Conservation (phyloP, 2,888 invertebrate genomes). For the Dryobotodes eremita region DNA sequence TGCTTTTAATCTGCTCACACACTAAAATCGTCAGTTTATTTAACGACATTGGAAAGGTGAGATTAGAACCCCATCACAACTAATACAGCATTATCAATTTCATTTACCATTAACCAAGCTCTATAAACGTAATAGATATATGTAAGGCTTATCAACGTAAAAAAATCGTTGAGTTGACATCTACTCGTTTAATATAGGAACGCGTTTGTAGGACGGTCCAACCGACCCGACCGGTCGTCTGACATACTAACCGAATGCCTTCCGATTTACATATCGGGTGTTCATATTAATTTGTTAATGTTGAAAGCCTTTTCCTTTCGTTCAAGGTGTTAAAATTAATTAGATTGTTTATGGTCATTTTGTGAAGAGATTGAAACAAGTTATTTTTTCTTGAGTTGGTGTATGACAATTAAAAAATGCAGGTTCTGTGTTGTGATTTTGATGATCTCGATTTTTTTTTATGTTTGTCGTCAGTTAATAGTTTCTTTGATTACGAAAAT, state of each 20-base stretch:
- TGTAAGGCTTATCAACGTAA: constrained; percentile 14
- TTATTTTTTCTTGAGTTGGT: background rate
- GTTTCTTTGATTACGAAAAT: no score
- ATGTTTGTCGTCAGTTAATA: no score
- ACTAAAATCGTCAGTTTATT: background rate
- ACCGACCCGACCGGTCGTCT: constrained; percentile 67
- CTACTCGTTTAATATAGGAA: constrained; percentile 27
- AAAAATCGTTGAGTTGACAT: background rate
- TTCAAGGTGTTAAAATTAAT: constrained; percentile 37
- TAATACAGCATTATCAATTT: background rate
- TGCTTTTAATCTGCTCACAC: background rate
- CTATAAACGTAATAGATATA: constrained; percentile 8
- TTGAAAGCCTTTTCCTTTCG: constrained; percentile 55
- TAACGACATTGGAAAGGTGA: background rate
- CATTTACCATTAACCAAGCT: background rate
- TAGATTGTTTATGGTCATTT: constrained; percentile 31
- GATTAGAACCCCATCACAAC: background rate
- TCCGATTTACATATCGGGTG: constrained; percentile 60
- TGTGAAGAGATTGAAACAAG: background rate
- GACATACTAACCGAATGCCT: constrained; percentile 74
- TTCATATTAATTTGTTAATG: constrained; percentile 50
- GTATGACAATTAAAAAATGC: background rate
- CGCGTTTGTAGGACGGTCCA: constrained; percentile 38
- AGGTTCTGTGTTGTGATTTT: background rate
- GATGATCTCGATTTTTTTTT: no score